Evolutionary conservation across 1,140 invertebrate species (phyloP).

Genomic region (Chlorops oryzae): DNA sequence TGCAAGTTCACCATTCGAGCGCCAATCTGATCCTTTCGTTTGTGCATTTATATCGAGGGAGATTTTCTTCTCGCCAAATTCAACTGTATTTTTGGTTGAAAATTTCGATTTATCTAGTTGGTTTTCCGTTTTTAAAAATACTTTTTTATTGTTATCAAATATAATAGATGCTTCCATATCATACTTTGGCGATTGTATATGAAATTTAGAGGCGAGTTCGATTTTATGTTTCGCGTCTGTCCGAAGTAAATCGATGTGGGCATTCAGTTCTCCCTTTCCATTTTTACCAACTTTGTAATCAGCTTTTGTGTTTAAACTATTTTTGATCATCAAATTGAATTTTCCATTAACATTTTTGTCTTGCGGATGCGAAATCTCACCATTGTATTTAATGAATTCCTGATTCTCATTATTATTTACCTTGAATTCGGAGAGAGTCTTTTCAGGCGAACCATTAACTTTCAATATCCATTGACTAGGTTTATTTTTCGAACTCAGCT

Average conservation of each 20-base stretch:
- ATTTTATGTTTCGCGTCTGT: conserved; percentile 54
- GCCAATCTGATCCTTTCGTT: conserved; percentile 49
- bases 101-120: conserved; percentile 53
- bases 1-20: conserved; percentile 48
- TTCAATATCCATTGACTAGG: conserved; percentile 30
- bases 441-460: conserved; percentile 31
- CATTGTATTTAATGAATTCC: conserved; percentile 26
- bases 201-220: conserved; percentile 56
- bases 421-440: conserved; percentile 28
- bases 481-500: conserved; percentile 30
- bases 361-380: conserved; percentile 32
- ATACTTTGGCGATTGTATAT: conserved; percentile 52
- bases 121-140: conserved; percentile 54
- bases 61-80: conserved; percentile 50
- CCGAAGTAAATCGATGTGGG: conserved; percentile 52
- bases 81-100: conserved; percentile 55
- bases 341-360: conserved; percentile 48
- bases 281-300: conserved; percentile 52
- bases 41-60: conserved; percentile 51
- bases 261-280: conserved; percentile 54
- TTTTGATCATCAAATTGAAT: conserved; percentile 52
- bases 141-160: conserved; percentile 62
- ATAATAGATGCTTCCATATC: conserved; percentile 56
- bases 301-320: conserved; percentile 52
- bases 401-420: conserved; percentile 19